These are phyloP conservation scores for Mesodorylaimus sp. DNA, from an alignment of 2,888 invertebrate genomes.

Conservation along the genomic window DNA sequence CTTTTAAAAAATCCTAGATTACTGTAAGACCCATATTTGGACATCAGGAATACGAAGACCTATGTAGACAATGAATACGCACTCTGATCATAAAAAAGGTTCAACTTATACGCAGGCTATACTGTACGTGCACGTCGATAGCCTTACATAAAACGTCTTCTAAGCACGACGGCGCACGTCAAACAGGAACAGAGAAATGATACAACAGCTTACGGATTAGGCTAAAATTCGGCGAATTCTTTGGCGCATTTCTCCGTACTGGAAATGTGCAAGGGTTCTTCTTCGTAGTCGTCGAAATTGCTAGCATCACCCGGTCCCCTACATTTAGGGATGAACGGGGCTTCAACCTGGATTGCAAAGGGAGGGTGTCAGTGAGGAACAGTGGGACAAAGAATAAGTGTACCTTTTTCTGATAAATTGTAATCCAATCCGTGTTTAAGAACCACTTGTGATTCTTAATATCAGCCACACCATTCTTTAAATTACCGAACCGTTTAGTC, in stretches of 20 bases:
- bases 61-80: too few species aligned
- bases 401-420: slow-evolving; percentile 77
- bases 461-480: slow-evolving; percentile 97
- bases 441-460: slow-evolving; percentile 99
- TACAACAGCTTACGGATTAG: slow-evolving; percentile 1
- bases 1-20: too few species aligned
- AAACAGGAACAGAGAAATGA: too few species aligned
- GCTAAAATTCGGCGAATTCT: slow-evolving; percentile 87
- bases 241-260: slow-evolving; percentile 98
- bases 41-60: too few species aligned
- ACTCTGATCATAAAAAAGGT: too few species aligned
- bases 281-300: slow-evolving; percentile 99
- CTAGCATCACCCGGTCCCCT: slow-evolving; percentile 97
- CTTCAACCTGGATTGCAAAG: slow-evolving; percentile 64
- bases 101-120: too few species aligned
- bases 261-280: slow-evolving; percentile 93
- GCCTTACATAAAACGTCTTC: too few species aligned
- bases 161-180: too few species aligned
- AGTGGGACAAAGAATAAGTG: too few species aligned
- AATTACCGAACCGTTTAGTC: slow-evolving; percentile 93
- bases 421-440: slow-evolving; percentile 93
- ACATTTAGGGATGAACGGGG: slow-evolving; percentile 95
- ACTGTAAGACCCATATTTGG: too few species aligned
- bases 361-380: slow-evolving; percentile 2
- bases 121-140: too few species aligned